These are phyloP conservation scores for Vimba vimba DNA, from an alignment of 2,113 vertebrate genomes.

Conservation along the genomic window DNA sequence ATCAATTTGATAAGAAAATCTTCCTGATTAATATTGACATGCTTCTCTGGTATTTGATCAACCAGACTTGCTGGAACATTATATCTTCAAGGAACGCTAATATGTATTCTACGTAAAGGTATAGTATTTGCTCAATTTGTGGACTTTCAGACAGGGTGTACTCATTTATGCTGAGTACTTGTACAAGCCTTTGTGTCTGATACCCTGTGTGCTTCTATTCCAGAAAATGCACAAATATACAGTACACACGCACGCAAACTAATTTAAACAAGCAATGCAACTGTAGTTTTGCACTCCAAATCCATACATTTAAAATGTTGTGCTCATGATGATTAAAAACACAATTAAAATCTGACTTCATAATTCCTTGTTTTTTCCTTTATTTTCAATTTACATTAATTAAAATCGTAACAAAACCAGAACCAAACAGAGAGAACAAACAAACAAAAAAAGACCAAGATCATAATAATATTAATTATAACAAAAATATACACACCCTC, in stretches of 20 bases:
- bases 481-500: slow-evolving; percentile 81
- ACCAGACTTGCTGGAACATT: too few relatives aligned
- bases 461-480: slow-evolving; percentile 73
- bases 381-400: slow-evolving; percentile 86
- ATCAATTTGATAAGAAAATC: too few relatives aligned
- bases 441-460: slow-evolving; percentile 65
- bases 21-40: too few relatives aligned
- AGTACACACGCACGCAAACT: not conserved
- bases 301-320: not conserved
- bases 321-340: slow-evolving; percentile 54
- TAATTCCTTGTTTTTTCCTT: slow-evolving; percentile 75
- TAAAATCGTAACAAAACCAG: slow-evolving; percentile 80
- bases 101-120: too few relatives aligned
- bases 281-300: not conserved
- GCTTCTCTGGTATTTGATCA: too few relatives aligned
- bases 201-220: not conserved
- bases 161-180: not conserved
- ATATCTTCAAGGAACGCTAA: too few relatives aligned
- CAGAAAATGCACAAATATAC: not conserved
- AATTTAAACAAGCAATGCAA: not conserved
- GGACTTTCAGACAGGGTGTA: too few relatives aligned
- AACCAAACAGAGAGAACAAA: slow-evolving; percentile 61
- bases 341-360: slow-evolving; percentile 71
- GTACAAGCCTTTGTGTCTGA: not conserved
- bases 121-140: too few relatives aligned